Evolutionary conservation across 1,140 invertebrate species (phyloP).

Genomic region (Anastatus disparis): DNA sequence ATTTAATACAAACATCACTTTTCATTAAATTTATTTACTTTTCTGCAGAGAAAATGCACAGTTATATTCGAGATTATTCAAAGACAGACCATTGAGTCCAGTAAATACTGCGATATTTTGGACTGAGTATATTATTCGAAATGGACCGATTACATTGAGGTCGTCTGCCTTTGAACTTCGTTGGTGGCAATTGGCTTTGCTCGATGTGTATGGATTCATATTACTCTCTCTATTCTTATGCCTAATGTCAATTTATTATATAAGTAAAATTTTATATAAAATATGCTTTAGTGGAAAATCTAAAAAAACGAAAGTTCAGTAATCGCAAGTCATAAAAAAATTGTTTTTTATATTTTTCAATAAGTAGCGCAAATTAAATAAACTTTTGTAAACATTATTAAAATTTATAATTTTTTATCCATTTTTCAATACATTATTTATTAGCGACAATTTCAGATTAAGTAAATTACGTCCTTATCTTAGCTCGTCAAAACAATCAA

Average conservation of each 20-base stretch:
- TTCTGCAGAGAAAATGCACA: neutral
- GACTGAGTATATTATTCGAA: constrained; percentile 8
- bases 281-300: neutral
- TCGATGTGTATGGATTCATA: constrained; percentile 25
- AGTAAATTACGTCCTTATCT: no score
- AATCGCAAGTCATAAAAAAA: no score
- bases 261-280: neutral
- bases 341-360: no score
- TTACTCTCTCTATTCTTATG: neutral
- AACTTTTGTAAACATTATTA: no score
- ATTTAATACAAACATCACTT: no score
- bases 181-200: constrained; percentile 18
- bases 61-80: neutral
- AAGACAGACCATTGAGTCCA: neutral
- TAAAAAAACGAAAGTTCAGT: neutral
- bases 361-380: no score
- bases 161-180: neutral
- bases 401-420: no score
- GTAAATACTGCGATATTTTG: constrained; percentile 27
- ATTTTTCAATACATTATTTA: no score
- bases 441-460: no score
- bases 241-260: neutral
- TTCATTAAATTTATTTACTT: neutral
- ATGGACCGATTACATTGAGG: neutral
- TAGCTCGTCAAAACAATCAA: no score